phyloP scores from a whole-genome alignment of 2,888 invertebrate genomes.

The Heliconius charithonia region DNA sequence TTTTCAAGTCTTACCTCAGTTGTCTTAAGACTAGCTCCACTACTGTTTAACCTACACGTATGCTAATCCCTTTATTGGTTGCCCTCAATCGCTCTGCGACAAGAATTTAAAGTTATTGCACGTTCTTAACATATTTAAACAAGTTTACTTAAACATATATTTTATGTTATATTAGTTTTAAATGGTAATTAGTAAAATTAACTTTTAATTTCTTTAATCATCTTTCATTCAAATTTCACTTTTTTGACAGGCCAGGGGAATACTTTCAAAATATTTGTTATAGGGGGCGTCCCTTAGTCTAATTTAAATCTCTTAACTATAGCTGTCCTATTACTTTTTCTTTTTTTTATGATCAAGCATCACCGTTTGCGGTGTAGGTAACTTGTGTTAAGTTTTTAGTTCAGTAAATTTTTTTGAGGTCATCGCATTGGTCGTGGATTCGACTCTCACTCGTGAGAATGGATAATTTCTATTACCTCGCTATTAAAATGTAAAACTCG shows the following conservation, averaged over 20 bases:
- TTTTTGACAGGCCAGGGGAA: not conserved
- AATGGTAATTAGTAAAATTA: no score
- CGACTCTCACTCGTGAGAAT: no score
- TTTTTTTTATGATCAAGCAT: no score
- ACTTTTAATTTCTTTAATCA: no score
- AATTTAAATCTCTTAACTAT: not conserved
- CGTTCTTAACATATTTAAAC: not conserved
- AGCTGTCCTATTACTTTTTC: no score
- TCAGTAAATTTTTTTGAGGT: no score
- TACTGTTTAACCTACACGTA: slow-evolving; percentile 8
- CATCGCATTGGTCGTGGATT: no score
- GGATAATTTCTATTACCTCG: no score
- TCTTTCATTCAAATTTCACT: not conserved
- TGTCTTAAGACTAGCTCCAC: not conserved
- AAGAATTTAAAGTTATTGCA: not conserved
- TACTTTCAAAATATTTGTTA: not conserved
- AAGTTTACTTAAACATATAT: not conserved
- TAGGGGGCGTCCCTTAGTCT: no score
- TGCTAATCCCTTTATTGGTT: slow-evolving; percentile 24
- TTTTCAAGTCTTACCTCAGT: not conserved
- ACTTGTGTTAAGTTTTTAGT: no score
- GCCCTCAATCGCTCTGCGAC: slow-evolving; percentile 19
- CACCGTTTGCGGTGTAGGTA: no score
- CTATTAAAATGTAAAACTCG: no score
- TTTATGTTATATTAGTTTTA: not conserved